Conservation (phyloP, 2,113 vertebrate genomes). For the Ranitomeya imitator region DNA sequence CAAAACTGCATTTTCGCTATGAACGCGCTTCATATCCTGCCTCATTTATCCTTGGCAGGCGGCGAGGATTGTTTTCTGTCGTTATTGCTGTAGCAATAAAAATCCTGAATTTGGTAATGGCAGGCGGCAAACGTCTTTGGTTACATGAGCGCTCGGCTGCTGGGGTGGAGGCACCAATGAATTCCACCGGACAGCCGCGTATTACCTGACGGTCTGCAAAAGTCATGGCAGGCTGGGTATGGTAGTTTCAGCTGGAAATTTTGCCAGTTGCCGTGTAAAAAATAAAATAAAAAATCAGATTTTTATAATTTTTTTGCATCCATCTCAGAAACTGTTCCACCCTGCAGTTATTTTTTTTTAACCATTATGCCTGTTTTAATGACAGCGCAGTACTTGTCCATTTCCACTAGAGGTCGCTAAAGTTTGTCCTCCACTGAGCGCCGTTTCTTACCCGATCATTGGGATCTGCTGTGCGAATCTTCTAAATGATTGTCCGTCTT, state of each 20-base stretch:
- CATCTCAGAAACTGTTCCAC: too few relatives aligned
- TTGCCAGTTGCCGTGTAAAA: background rate
- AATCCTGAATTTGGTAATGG: background rate
- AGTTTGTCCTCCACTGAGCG: background rate
- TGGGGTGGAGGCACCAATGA: background rate
- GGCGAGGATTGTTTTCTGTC: background rate
- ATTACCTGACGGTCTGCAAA: background rate
- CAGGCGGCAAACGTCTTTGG: background rate
- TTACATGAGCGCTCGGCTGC: background rate
- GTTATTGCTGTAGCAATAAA: conserved; percentile 16
- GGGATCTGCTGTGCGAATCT: too few relatives aligned
- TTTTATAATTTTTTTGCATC: too few relatives aligned
- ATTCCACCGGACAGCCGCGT: background rate
- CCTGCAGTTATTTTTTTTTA: too few relatives aligned
- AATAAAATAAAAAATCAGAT: too few relatives aligned
- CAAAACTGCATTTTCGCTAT: background rate
- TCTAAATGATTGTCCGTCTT: too few relatives aligned
- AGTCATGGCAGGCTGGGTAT: background rate
- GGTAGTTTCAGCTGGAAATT: background rate
- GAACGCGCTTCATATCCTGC: conserved; percentile 6
- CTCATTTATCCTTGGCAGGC: background rate
- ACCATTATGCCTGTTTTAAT: too few relatives aligned
- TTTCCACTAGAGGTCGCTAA: background rate
- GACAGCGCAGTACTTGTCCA: background rate
- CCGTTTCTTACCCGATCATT: too few relatives aligned